Evolutionary conservation across 2,113 vertebrate species (phyloP), one percentile per base, ranked within the genome.

Genomic region (Lepisosteus oculatus): DNA sequence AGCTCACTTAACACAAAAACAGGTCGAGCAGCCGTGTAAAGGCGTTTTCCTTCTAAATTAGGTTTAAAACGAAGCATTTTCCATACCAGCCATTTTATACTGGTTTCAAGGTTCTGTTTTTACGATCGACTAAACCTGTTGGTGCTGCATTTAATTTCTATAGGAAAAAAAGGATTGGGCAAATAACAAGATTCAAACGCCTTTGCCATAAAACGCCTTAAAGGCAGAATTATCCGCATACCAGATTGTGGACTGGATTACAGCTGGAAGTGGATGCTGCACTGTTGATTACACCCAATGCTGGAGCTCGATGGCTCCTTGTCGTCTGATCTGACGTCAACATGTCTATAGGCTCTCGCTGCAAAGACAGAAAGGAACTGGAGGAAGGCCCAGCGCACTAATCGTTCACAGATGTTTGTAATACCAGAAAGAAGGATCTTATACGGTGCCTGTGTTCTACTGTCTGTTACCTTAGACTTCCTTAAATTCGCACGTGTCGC

Each of bases 331-430:
- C 86, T 94, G 93, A 95, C 90, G 92, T 94, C 93, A 95, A 79
- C 87, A 71, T 77, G 91, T 90, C 92, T 89, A 82, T 77, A 77
- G 83, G 87, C 86, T 86, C 83, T 84, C 76, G 70, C 82, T 67
- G 89, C 84, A 67, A 74, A 93, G 93, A 77, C 72, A 61, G 68
- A 72, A 72, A 77, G 84, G 82, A 55, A 79, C 84, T 81, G 81
- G 85, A 88, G 90, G 90, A 86, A 87, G 87, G 86, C 80, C 78
- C 78, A 84, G 75, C 71, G 81, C 86, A 76, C 84, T 94, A 93
- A 95, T 93, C 89, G 86, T 83, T 95, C 88, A 90, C 94, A 95
- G 93, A 95, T 95, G 94, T 86, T 86, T 86, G 82, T 88, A 90
- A 93, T 90, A 92, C 90, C 84, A 87, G 85, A 91, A 92, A 86